Conservation (phyloP, 2,888 invertebrate genomes). For the Ochropacha duplaris region DNA sequence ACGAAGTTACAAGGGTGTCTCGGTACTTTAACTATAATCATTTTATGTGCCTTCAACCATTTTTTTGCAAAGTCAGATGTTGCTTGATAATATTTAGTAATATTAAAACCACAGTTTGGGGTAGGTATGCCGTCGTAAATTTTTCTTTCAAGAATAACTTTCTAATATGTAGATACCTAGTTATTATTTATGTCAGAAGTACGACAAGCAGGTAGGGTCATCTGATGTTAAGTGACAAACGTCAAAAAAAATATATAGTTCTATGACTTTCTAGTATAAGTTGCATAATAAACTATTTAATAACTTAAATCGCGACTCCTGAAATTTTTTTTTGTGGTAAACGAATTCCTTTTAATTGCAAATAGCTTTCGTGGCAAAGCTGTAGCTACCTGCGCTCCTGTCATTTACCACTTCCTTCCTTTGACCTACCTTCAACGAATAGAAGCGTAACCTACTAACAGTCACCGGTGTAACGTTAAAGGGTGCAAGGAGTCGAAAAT, state of each 20-base stretch:
- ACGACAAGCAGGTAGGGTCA: too few species aligned
- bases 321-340: too few species aligned
- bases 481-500: neutral
- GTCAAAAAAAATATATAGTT: too few species aligned
- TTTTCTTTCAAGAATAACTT: too few species aligned
- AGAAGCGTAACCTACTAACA: conserved; percentile 9
- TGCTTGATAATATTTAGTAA: neutral
- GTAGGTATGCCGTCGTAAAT: too few species aligned
- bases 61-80: neutral
- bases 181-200: too few species aligned
- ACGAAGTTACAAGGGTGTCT: neutral
- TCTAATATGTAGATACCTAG: too few species aligned
- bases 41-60: neutral
- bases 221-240: too few species aligned
- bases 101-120: too few species aligned
- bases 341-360: neutral
- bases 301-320: too few species aligned
- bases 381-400: conserved; percentile 16
- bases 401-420: conserved; percentile 38
- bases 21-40: neutral
- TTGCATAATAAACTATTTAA: too few species aligned
- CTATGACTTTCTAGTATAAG: too few species aligned
- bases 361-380: neutral
- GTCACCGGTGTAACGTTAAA: neutral
- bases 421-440: conserved; percentile 31